Percentiles rank a stretch among this genome's conserved stretches.
These are phyloP conservation scores for Meteorus colon DNA, from an alignment of 2,888 invertebrate genomes.

Conservation along the genomic window DNA sequence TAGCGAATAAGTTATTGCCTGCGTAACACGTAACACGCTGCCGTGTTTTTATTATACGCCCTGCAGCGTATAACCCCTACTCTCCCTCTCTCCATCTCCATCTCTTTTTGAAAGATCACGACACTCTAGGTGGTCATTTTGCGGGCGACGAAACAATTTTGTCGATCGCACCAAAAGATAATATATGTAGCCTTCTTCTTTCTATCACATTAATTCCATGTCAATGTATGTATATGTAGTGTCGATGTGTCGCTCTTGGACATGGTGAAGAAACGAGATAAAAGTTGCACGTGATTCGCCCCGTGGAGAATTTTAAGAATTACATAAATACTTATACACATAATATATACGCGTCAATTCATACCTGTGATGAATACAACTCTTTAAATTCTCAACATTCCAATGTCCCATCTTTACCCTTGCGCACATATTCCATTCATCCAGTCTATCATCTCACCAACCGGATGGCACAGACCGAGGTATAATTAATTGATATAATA, in stretches of 20 bases:
- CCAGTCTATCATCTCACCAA: slow-evolving; percentile 53
- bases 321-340: neutral
- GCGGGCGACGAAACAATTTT: slow-evolving; percentile 33
- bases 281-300: slow-evolving; percentile 21
- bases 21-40: slow-evolving; percentile 44
- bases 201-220: slow-evolving; percentile 26
- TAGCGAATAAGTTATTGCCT: slow-evolving; percentile 46
- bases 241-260: slow-evolving; percentile 14
- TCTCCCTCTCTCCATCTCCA: neutral
- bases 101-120: slow-evolving; percentile 15
- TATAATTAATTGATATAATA: slow-evolving; percentile 67
- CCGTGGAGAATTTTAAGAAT: slow-evolving; percentile 21
- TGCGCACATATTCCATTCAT: slow-evolving; percentile 20
- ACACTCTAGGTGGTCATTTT: slow-evolving; percentile 33
- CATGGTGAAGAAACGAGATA: slow-evolving; percentile 22
- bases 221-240: slow-evolving; percentile 3
- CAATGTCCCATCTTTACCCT: slow-evolving; percentile 41
- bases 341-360: neutral
- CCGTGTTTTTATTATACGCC: slow-evolving; percentile 34
- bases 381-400: slow-evolving; percentile 58
- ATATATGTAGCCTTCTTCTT: neutral
- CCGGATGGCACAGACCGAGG: slow-evolving; percentile 62
- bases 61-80: slow-evolving; percentile 19
- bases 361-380: neutral
- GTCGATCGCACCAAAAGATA: slow-evolving; percentile 18